Evolutionary conservation across 2,113 vertebrate species (phyloP).

Genomic region (Mesocricetus auratus): DNA sequence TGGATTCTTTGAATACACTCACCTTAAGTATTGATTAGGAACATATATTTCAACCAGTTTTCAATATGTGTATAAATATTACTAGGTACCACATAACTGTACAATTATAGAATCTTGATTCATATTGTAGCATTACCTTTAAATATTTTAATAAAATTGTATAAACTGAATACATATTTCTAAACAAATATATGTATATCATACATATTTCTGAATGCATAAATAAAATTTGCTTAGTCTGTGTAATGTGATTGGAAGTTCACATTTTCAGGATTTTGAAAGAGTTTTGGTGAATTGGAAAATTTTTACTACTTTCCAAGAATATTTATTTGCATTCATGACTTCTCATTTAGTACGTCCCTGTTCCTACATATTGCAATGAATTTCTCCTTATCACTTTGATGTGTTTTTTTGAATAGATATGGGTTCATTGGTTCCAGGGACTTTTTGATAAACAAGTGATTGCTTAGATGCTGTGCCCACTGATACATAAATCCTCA

Average conservation of each 20-base stretch:
- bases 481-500: not conserved
- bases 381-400: not conserved
- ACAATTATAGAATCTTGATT: not conserved
- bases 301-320: not conserved
- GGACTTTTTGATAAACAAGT: not conserved
- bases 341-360: not conserved
- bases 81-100: not conserved
- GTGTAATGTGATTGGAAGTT: not conserved
- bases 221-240: not conserved
- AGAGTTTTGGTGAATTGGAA: not conserved
- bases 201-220: not conserved
- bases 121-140: not conserved
- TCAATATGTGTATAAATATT: not conserved
- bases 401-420: not conserved
- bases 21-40: not conserved
- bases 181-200: not conserved
- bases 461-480: not conserved
- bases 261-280: not conserved
- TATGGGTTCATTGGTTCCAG: not conserved
- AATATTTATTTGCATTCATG: not conserved
- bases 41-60: not conserved
- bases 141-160: not conserved
- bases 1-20: not conserved
- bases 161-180: not conserved
- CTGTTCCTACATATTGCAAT: not conserved